Percentiles rank a stretch among this genome's conserved stretches.
Conservation (phyloP, 2,888 invertebrate species). For the Brenthis hecate region DNA sequence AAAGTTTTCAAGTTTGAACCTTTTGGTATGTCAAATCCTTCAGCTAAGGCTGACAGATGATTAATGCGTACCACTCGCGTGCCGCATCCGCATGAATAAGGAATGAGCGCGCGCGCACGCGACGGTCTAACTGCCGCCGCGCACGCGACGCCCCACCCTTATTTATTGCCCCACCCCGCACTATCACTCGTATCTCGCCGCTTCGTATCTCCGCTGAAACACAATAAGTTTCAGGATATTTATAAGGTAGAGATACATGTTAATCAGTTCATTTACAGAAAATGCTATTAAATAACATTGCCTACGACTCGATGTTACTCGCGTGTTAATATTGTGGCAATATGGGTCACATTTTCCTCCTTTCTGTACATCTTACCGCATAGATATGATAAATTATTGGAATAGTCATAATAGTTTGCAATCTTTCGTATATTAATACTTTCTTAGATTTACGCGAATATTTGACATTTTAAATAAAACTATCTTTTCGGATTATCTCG, state of each 20-base stretch:
- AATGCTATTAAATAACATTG: neutral
- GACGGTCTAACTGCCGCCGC: conserved; percentile 66
- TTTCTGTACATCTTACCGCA: too few relatives aligned
- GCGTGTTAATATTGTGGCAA: too few relatives aligned
- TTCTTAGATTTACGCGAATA: too few relatives aligned
- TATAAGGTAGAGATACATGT: conserved; percentile 6
- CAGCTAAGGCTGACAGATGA: conserved; percentile 39
- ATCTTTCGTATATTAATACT: too few relatives aligned
- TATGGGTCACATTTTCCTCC: too few relatives aligned
- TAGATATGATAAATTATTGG: too few relatives aligned
- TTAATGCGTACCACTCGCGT: conserved; percentile 58
- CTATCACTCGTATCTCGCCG: conserved; percentile 60
- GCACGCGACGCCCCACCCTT: conserved; percentile 57
- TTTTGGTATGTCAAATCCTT: conserved; percentile 30
- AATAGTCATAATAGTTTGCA: too few relatives aligned
- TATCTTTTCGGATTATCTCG: too few relatives aligned
- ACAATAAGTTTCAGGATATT: conserved; percentile 21
- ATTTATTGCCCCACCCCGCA: conserved; percentile 50
- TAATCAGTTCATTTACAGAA: conserved; percentile 14
- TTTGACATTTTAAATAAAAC: too few relatives aligned
- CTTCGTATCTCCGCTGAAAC: conserved; percentile 51
- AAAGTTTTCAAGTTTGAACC: conserved; percentile 19
- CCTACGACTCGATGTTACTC: neutral
- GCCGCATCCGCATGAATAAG: conserved; percentile 74
- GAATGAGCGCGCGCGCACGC: conserved; percentile 81